phyloP scores from a whole-genome alignment of 2,113 vertebrate genomes.

The Limnothrissa miodon region DNA sequence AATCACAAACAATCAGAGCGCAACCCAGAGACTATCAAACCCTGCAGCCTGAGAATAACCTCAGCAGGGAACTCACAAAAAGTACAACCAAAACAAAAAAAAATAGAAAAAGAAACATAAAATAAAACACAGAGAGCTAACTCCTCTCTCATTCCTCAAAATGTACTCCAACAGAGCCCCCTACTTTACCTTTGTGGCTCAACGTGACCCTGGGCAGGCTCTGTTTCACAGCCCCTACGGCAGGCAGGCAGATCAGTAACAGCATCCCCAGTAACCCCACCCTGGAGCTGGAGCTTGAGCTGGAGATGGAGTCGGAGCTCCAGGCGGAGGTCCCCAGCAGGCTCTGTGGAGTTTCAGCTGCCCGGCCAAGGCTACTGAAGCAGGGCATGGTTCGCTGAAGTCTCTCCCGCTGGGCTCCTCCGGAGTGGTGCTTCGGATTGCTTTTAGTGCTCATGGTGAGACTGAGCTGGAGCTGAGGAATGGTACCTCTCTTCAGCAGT shows the following conservation, averaged over 20 bases:
- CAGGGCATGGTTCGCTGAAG: conserved; percentile 25
- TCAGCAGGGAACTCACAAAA: background rate
- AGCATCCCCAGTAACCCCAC: conserved; percentile 68
- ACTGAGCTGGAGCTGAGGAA: conserved; percentile 26
- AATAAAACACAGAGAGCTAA: background rate
- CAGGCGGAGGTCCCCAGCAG: conserved; percentile 21
- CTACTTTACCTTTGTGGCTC: conserved; percentile 85
- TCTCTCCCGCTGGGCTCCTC: conserved; percentile 23
- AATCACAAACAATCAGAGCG: conserved; percentile 10
- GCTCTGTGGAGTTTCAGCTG: background rate
- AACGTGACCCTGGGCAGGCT: conserved; percentile 89
- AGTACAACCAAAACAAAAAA: background rate
- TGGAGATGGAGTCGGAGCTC: conserved; percentile 47
- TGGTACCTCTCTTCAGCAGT: conserved; percentile 34
- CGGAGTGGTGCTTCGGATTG: conserved; percentile 28
- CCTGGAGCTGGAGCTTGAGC: conserved; percentile 32
- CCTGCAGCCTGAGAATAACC: background rate
- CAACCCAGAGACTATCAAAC: background rate
- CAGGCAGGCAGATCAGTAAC: conserved; percentile 70
- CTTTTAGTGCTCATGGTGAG: conserved; percentile 55
- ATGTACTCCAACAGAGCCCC: background rate
- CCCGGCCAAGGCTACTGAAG: background rate
- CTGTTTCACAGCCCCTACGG: conserved; percentile 78
- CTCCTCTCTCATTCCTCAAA: background rate
- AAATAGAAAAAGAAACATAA: background rate